phyloP scores from a whole-genome alignment of 2,113 vertebrate species.

The Ptyas mucosa region DNA sequence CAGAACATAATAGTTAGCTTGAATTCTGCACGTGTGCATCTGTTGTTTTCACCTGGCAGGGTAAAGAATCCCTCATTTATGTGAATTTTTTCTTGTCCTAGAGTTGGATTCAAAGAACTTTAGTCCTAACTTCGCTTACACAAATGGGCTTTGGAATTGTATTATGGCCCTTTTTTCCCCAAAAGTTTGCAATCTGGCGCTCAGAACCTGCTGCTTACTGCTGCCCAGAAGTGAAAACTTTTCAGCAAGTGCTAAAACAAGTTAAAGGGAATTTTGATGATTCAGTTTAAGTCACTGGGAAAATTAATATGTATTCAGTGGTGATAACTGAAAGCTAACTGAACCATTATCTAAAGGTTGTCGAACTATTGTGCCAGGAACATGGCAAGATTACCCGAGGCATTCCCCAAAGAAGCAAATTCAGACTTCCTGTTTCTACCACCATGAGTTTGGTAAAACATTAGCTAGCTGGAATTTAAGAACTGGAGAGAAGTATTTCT shows the following conservation, averaged over 20 bases:
- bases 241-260: not conserved
- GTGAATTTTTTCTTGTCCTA: not conserved
- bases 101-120: not conserved
- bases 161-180: not conserved
- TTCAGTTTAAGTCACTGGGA: not conserved
- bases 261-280: not conserved
- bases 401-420: not conserved
- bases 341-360: not conserved
- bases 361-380: not conserved
- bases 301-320: not conserved
- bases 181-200: not conserved
- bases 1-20: not conserved
- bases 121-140: not conserved
- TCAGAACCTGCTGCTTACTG: not conserved
- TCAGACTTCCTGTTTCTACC: not conserved
- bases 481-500: not conserved
- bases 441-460: not conserved
- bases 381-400: not conserved
- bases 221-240: not conserved
- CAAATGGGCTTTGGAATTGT: not conserved
- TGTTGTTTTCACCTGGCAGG: not conserved
- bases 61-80: not conserved
- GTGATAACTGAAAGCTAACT: not conserved
- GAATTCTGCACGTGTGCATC: not conserved
- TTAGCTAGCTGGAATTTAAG: not conserved